Percentiles rank a stretch among this genome's conserved stretches.
These are phyloP conservation scores for Megalonaias nervosa DNA, from an alignment of 1,140 invertebrate species.

Conservation along the genomic window DNA sequence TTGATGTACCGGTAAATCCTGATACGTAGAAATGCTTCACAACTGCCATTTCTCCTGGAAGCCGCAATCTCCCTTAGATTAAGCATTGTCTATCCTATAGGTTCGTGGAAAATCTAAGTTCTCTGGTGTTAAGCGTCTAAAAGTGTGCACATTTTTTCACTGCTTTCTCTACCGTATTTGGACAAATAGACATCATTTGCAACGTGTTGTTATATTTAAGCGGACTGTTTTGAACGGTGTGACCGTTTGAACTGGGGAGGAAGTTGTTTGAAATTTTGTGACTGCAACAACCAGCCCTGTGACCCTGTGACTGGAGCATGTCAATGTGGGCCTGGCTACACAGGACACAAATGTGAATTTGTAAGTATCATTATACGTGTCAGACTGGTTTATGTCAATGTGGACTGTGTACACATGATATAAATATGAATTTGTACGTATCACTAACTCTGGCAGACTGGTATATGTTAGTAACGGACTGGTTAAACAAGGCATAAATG, in stretches of 20 bases:
- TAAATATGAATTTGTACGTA: background rate
- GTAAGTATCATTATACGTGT: slow-evolving; percentile 19
- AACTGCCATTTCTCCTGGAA: no score
- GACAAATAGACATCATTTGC: background rate
- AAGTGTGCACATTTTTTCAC: no score
- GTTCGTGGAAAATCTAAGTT: no score
- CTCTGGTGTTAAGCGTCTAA: no score
- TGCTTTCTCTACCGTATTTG: background rate
- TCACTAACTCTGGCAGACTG: background rate
- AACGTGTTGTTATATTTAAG: slow-evolving; percentile 19
- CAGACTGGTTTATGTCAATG: background rate
- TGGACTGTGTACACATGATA: no score
- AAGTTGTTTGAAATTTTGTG: slow-evolving; percentile 83
- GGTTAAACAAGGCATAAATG: slow-evolving; percentile 88
- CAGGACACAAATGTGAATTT: slow-evolving; percentile 79
- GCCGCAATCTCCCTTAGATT: no score
- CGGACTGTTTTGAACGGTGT: slow-evolving; percentile 45
- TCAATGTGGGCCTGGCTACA: slow-evolving; percentile 88
- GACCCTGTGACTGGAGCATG: slow-evolving; percentile 85
- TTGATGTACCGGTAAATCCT: no score
- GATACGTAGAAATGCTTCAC: no score
- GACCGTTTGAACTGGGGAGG: slow-evolving; percentile 81
- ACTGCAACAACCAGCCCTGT: slow-evolving; percentile 89
- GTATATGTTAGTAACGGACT: slow-evolving; percentile 55
- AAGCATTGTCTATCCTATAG: no score